Evolutionary conservation across 2,113 vertebrate genomes (phyloP).

Genomic region (Pterocles burchelli): DNA sequence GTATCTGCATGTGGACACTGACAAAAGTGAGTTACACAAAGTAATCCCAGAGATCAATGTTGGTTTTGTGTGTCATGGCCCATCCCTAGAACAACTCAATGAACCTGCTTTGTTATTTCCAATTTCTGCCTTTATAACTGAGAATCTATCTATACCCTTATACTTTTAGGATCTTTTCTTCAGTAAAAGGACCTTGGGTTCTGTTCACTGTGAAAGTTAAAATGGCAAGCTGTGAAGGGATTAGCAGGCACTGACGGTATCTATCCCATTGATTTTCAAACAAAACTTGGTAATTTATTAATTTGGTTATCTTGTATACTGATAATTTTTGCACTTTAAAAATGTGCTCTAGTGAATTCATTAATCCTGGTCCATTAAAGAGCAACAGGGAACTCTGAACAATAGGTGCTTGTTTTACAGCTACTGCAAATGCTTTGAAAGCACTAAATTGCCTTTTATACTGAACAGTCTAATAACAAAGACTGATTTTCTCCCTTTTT

Average conservation of each 20-base stretch:
- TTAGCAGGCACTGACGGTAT: neutral
- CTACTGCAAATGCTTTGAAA: slow-evolving; percentile 59
- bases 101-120: neutral
- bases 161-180: neutral
- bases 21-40: neutral
- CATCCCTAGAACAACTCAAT: neutral
- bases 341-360: neutral
- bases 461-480: slow-evolving; percentile 67
- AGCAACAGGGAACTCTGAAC: slow-evolving; percentile 49
- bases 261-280: neutral
- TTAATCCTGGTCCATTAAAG: slow-evolving; percentile 20
- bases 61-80: neutral
- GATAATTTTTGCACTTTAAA: neutral
- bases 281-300: neutral
- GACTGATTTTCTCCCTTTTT: slow-evolving; percentile 37
- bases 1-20: neutral
- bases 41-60: neutral
- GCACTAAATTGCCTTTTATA: slow-evolving; percentile 68
- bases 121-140: neutral
- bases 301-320: neutral
- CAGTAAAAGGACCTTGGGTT: neutral
- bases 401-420: slow-evolving; percentile 64
- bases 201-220: neutral
- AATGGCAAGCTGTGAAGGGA: neutral
- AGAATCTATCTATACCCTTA: neutral